Evolutionary conservation across 2,113 vertebrate species (phyloP).

Genomic region (Phyllopteryx taeniolatus): DNA sequence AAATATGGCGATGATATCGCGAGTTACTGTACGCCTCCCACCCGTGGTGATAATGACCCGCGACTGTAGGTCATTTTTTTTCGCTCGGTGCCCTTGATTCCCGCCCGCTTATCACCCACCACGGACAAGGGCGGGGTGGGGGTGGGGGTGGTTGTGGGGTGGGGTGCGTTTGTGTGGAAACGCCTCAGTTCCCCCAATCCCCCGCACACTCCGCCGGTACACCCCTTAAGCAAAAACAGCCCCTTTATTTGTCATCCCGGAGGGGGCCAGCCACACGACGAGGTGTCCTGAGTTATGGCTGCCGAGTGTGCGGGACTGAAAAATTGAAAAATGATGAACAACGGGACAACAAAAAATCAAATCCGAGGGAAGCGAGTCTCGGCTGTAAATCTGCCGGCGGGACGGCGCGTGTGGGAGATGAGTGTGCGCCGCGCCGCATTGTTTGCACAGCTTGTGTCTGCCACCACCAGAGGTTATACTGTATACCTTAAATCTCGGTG

Average conservation of each 20-base stretch:
- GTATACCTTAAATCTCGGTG: neutral
- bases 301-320: slow-evolving; percentile 33
- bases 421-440: slow-evolving; percentile 10
- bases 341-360: slow-evolving; percentile 33
- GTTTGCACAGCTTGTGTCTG: slow-evolving; percentile 19
- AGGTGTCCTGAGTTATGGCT: slow-evolving; percentile 55
- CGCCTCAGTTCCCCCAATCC: slow-evolving; percentile 1
- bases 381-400: slow-evolving; percentile 57
- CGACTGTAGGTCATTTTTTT: slow-evolving; percentile 24
- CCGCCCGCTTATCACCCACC: slow-evolving; percentile 47
- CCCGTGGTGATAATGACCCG: slow-evolving; percentile 11
- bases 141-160: slow-evolving; percentile 5
- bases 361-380: slow-evolving; percentile 47
- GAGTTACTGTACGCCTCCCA: neutral
- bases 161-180: slow-evolving; percentile 32
- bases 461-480: slow-evolving; percentile 1
- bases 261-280: slow-evolving; percentile 40
- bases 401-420: slow-evolving; percentile 49
- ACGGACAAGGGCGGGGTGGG: slow-evolving; percentile 25
- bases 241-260: slow-evolving; percentile 30
- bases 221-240: slow-evolving; percentile 22
- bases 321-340: slow-evolving; percentile 72
- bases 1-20: neutral
- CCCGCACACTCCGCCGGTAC: neutral
- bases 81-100: slow-evolving; percentile 42